A percentile compares a stretch with the other conserved stretches of the same genome.
Evolutionary conservation across 2,888 invertebrate genomes (phyloP).

Genomic region (Tenodera sinensis): DNA sequence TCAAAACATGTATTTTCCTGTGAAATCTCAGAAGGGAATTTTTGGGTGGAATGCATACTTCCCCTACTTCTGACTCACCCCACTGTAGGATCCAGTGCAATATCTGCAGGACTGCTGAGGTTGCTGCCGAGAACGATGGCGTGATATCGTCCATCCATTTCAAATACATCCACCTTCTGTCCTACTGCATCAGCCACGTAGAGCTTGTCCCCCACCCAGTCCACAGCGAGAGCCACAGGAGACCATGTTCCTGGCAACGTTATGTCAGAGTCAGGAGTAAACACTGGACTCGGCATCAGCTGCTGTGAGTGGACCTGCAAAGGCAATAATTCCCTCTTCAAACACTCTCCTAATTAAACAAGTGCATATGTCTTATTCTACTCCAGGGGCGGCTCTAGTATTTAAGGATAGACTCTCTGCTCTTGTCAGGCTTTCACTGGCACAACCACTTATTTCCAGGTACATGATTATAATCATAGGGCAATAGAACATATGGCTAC

Average conservation of each 20-base stretch:
- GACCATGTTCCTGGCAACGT: constrained; percentile 81
- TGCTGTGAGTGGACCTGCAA: constrained; percentile 60
- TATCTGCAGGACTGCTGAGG: constrained; percentile 83
- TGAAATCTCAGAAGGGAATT: no score
- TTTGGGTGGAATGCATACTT: no score
- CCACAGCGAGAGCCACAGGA: constrained; percentile 87
- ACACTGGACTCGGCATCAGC: constrained; percentile 38
- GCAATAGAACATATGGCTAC: no score
- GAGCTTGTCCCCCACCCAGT: constrained; percentile 95
- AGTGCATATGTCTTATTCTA: no score
- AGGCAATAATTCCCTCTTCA: not conserved
- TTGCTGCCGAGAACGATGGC: constrained; percentile 90
- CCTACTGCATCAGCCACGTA: constrained; percentile 92
- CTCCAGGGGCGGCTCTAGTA: no score
- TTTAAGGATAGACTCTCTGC: no score
- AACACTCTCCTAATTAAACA: no score
- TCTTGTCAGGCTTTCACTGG: no score
- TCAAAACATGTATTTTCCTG: no score
- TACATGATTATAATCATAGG: no score
- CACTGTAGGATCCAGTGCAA: constrained; percentile 87
- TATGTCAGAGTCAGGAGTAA: constrained; percentile 53
- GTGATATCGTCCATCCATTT: constrained; percentile 80
- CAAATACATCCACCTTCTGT: constrained; percentile 92
- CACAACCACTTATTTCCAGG: no score
- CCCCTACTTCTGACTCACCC: constrained; percentile 57